Conservation (phyloP, 2,888 invertebrate genomes). For the Anorthoa munda region DNA sequence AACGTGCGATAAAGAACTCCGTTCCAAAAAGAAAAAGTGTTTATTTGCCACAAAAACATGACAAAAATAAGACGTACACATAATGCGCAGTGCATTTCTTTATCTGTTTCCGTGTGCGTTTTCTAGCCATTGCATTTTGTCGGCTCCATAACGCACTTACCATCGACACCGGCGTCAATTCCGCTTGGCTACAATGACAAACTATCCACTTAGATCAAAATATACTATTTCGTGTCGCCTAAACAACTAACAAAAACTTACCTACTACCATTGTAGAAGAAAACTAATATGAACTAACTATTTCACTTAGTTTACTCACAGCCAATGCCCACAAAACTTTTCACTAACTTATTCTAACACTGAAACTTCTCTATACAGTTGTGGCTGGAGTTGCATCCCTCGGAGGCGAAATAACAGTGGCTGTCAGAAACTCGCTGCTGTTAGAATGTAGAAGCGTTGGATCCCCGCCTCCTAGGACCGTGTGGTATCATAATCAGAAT, state of each 20-base stretch:
- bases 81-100: too few relatives aligned
- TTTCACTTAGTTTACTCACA: conserved; percentile 2
- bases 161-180: too few relatives aligned
- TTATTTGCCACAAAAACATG: too few relatives aligned
- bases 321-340: conserved; percentile 3
- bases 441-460: conserved; percentile 87
- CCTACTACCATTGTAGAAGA: neutral
- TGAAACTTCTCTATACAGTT: conserved; percentile 79
- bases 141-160: too few relatives aligned
- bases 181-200: too few relatives aligned
- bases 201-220: too few relatives aligned
- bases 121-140: too few relatives aligned
- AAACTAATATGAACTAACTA: conserved; percentile 13
- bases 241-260: neutral
- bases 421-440: conserved; percentile 83
- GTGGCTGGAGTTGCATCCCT: conserved; percentile 92
- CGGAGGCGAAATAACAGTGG: conserved; percentile 87
- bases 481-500: conserved; percentile 90
- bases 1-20: too few relatives aligned
- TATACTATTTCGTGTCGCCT: neutral
- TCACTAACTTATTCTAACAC: conserved; percentile 25
- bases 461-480: conserved; percentile 87
- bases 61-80: too few relatives aligned
- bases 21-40: too few relatives aligned
- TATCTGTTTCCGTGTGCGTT: too few relatives aligned